These are phyloP conservation scores for Trogon melanurus DNA, from an alignment of 2,113 vertebrate genomes.

Conservation along the genomic window DNA sequence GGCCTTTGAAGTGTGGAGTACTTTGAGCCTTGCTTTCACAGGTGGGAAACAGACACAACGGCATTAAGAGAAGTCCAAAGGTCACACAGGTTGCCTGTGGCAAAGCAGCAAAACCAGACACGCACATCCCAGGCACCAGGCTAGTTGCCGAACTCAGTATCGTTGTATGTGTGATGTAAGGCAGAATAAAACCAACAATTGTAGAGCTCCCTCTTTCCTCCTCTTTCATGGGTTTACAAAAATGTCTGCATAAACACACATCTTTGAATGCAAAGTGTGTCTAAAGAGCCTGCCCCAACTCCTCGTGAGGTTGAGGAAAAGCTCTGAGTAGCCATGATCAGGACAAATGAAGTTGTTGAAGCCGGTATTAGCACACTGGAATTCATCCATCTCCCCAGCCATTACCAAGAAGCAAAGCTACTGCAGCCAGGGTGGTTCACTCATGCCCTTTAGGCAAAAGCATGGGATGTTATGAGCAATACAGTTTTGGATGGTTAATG, in stretches of 20 bases:
- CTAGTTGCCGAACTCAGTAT: not conserved
- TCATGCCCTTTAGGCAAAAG: not conserved
- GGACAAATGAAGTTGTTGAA: not conserved
- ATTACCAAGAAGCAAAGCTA: not conserved
- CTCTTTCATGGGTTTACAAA: not conserved
- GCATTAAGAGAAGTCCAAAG: not conserved
- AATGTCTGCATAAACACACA: not conserved
- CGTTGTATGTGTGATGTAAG: not conserved
- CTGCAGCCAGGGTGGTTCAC: not conserved
- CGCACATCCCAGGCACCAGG: not conserved
- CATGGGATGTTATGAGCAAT: not conserved
- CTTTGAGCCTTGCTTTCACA: slow-evolving; percentile 8
- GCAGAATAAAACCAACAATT: not conserved
- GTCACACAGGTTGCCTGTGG: not conserved
- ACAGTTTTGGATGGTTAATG: not conserved
- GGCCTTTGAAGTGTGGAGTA: not conserved
- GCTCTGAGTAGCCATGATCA: not conserved
- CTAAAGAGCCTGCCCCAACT: not conserved
- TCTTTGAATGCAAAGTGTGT: not conserved
- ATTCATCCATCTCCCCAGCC: not conserved
- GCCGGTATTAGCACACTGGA: not conserved
- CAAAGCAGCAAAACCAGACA: not conserved
- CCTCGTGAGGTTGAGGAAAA: not conserved
- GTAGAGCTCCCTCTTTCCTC: not conserved
- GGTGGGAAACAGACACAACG: not conserved